These are phyloP conservation scores for Pipra filicauda DNA, from an alignment of 2,113 vertebrate genomes.

Conservation along the genomic window DNA sequence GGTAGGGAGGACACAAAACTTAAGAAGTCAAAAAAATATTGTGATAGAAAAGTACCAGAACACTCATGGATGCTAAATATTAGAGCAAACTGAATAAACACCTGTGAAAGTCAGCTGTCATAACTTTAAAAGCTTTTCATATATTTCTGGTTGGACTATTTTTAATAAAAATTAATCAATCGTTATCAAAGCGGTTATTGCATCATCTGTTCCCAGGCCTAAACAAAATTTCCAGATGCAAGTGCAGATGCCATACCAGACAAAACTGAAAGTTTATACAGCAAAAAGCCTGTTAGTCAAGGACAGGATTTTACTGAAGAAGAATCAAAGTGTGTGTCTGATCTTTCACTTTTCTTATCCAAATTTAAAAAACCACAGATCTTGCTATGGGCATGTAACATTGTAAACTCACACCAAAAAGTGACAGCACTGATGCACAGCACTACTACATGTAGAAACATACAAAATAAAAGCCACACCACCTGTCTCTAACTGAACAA, in stretches of 20 bases:
- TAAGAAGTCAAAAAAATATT: background rate
- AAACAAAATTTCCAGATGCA: background rate
- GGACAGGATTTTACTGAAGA: background rate
- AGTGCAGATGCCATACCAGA: background rate
- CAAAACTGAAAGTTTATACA: background rate
- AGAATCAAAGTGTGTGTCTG: background rate
- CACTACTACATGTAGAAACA: background rate
- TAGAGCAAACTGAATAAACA: background rate
- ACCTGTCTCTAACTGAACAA: background rate
- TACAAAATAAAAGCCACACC: background rate
- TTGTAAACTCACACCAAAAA: background rate
- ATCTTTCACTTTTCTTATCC: background rate
- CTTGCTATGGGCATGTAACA: background rate
- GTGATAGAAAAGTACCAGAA: background rate
- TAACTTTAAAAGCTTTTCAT: background rate
- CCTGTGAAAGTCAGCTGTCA: background rate
- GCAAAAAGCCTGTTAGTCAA: background rate
- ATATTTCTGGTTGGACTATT: background rate
- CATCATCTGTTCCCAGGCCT: background rate
- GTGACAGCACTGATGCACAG: background rate
- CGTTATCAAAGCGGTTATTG: background rate
- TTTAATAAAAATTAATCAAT: background rate
- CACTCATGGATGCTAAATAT: background rate
- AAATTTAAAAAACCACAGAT: background rate
- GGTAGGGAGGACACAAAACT: background rate